A percentile compares a stretch with the other conserved stretches of the same genome.
phyloP scores from a whole-genome alignment of 2,797 vertebrate species.

The Onychomys torridus region DNA sequence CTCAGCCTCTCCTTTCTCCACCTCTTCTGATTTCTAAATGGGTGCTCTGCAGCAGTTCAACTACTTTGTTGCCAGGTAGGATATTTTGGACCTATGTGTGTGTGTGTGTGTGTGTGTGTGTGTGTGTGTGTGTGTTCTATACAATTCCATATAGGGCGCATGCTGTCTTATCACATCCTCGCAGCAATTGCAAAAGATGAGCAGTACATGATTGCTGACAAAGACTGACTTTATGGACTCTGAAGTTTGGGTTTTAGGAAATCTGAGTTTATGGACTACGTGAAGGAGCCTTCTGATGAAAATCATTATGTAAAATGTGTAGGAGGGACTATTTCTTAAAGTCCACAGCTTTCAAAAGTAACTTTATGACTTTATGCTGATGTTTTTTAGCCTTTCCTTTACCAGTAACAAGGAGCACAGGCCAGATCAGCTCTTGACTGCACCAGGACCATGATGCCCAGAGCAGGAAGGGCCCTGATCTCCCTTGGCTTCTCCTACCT shows the following conservation, averaged over 20 bases:
- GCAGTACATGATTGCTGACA: neutral
- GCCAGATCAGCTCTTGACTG: neutral
- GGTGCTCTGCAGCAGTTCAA: neutral
- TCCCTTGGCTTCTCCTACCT: neutral
- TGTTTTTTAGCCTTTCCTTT: slow-evolving; percentile 13
- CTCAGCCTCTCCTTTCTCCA: neutral
- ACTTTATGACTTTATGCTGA: too few relatives aligned
- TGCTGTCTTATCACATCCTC: slow-evolving; percentile 40
- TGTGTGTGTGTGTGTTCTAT: neutral
- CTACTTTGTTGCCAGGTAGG: neutral
- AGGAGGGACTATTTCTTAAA: neutral
- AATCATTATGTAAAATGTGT: slow-evolving; percentile 1
- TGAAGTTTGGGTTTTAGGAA: neutral
- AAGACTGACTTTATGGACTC: neutral
- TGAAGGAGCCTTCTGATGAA: slow-evolving; percentile 1
- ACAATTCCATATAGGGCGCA: neutral
- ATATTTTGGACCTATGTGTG: neutral
- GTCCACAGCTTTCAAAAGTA: neutral
- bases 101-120: neutral
- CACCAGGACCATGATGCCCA: neutral
- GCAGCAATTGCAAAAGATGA: slow-evolving; percentile 47
- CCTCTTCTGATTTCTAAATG: neutral
- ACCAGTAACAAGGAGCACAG: neutral
- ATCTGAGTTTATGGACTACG: slow-evolving; percentile 17
- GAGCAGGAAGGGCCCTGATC: neutral